Percentiles rank a stretch among this genome's conserved stretches.
phyloP scores from a whole-genome alignment of 2,888 invertebrate genomes.

The Flexamia atlantica region DNA sequence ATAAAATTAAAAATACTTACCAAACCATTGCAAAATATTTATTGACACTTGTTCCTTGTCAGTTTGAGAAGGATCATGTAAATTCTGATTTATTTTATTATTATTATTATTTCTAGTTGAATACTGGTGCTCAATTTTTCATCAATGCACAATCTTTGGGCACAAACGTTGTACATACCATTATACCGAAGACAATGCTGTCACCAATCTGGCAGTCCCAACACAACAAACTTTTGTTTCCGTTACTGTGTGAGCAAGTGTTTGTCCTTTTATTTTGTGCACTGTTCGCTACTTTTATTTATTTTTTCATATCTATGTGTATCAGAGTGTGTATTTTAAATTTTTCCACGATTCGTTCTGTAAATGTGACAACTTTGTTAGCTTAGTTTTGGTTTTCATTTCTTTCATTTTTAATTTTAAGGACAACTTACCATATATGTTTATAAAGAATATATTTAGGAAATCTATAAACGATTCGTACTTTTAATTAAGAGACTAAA shows the following conservation, averaged over 20 bases:
- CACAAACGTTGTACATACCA: neutral
- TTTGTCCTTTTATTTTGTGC: constrained; percentile 65
- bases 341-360: constrained; percentile 67
- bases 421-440: constrained; percentile 19
- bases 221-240: constrained; percentile 71
- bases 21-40: no score
- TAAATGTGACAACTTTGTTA: constrained; percentile 64
- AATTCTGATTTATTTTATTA: no score
- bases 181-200: constrained; percentile 30
- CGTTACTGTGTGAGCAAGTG: constrained; percentile 78
- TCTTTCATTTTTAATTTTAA: constrained; percentile 58
- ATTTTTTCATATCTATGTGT: constrained; percentile 63
- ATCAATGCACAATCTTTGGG: no score
- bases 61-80: no score
- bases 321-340: constrained; percentile 71
- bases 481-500: constrained; percentile 38
- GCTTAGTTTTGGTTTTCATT: constrained; percentile 63
- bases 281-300: constrained; percentile 64
- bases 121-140: no score
- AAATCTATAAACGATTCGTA: constrained; percentile 13
- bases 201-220: neutral
- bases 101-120: no score
- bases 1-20: no score
- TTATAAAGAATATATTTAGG: constrained; percentile 37
- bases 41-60: no score